phyloP scores from a whole-genome alignment of 2,888 invertebrate species.

The Eurytoma californica region DNA sequence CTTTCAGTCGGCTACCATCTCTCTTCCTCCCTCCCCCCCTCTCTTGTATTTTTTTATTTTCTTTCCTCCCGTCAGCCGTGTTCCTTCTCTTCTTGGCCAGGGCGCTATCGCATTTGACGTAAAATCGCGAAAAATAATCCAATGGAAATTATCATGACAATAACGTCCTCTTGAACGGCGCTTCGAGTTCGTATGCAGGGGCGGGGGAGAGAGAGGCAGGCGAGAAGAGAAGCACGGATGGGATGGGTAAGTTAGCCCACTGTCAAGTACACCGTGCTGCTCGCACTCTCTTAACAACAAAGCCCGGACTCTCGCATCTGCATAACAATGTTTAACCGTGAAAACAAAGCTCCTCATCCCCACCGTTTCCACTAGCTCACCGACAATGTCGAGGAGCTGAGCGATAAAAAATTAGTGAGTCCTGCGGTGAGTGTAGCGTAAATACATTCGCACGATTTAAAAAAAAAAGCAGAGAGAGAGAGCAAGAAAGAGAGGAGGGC shows the following conservation, averaged over 20 bases:
- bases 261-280: conserved; percentile 49
- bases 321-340: conserved; percentile 71
- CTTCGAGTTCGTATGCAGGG: neutral
- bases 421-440: neutral
- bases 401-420: conserved; percentile 45
- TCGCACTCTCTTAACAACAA: conserved; percentile 62
- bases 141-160: conserved; percentile 69
- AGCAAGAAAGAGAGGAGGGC: neutral
- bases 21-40: neutral
- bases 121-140: conserved; percentile 67
- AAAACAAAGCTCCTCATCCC: conserved; percentile 65
- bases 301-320: conserved; percentile 66
- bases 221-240: neutral
- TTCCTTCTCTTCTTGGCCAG: neutral
- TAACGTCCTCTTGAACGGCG: conserved; percentile 30
- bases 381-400: conserved; percentile 32
- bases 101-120: conserved; percentile 45
- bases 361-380: neutral
- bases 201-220: conserved; percentile 12
- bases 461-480: too few species aligned
- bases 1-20: neutral
- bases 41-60: neutral
- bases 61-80: neutral
- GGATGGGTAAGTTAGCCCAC: conserved; percentile 43
- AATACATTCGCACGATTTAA: too few species aligned